These are phyloP conservation scores for Cryptus armator DNA, from an alignment of 2,888 invertebrate species.

Conservation along the genomic window DNA sequence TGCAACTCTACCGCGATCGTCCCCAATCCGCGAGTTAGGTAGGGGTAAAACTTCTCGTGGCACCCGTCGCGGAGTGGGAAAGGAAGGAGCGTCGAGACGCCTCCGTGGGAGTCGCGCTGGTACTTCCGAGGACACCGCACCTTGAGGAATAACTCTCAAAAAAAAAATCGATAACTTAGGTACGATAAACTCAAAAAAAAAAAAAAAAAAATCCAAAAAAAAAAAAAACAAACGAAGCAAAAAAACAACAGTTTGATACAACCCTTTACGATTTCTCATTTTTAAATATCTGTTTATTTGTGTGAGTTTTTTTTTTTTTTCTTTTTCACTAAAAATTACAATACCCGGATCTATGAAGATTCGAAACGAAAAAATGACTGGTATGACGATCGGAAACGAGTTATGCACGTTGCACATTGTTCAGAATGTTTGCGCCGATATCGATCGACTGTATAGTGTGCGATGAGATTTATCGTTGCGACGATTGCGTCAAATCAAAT, in stretches of 20 bases:
- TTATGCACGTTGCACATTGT: conserved; percentile 29
- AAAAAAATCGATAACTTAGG: conserved; percentile 66
- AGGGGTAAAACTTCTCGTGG: conserved; percentile 71
- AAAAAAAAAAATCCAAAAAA: not conserved
- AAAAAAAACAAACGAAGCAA: conserved; percentile 2
- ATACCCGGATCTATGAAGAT: not conserved
- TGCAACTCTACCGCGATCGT: conserved; percentile 36
- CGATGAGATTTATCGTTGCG: not conserved
- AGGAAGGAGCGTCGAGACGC: conserved; percentile 77
- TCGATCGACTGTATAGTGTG: conserved; percentile 6
- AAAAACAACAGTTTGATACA: not conserved
- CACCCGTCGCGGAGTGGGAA: conserved; percentile 76
- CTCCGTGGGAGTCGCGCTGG: conserved; percentile 82
- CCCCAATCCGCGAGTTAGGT: conserved; percentile 58
- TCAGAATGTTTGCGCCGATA: conserved; percentile 10
- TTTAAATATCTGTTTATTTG: not conserved
- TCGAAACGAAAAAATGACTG: not conserved
- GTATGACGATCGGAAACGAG: conserved; percentile 1
- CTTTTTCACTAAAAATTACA: not conserved
- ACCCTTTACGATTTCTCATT: not conserved
- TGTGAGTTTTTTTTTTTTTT: conserved; percentile 27
- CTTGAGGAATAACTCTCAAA: conserved; percentile 79
- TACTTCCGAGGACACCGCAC: conserved; percentile 83
- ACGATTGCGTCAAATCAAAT: conserved; percentile 18
- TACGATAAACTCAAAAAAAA: conserved; percentile 54